A percentile compares a stretch with the other conserved stretches of the same genome.
These are phyloP conservation scores for Umimayanthus chanpuru DNA, from an alignment of 92 coral and sea anemone species.

Conservation along the genomic window DNA sequence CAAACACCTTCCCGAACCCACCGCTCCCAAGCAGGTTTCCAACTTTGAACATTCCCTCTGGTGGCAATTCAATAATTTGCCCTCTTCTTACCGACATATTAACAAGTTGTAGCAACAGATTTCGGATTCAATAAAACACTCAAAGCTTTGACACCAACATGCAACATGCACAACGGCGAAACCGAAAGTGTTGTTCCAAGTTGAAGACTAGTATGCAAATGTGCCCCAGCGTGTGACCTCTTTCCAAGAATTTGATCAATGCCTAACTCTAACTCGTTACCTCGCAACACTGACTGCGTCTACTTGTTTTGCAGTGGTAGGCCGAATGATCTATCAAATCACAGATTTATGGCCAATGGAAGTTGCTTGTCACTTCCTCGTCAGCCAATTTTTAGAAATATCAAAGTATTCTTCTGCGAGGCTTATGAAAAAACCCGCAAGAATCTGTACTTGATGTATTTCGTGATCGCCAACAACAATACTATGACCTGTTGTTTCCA, in stretches of 20 bases:
- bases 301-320: too few species aligned
- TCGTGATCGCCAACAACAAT: too few species aligned
- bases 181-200: neutral
- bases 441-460: too few species aligned
- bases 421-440: too few species aligned
- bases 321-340: too few species aligned
- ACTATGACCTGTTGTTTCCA: too few species aligned
- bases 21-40: slow-evolving; percentile 21
- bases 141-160: too few species aligned
- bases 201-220: neutral
- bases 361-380: neutral
- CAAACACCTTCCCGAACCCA: slow-evolving; percentile 11
- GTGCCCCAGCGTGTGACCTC: neutral
- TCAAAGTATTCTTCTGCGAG: too few species aligned
- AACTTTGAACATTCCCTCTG: neutral
- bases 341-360: neutral
- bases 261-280: too few species aligned
- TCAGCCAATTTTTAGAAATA: too few species aligned
- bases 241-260: neutral
- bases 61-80: neutral
- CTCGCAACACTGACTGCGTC: too few species aligned
- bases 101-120: neutral
- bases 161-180: neutral
- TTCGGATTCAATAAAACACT: neutral
- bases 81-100: slow-evolving; percentile 1